Base-by-base conservation (phyloP, 2,797 vertebrate genomes). In the Acrossocheilus fasciatus region DNA sequence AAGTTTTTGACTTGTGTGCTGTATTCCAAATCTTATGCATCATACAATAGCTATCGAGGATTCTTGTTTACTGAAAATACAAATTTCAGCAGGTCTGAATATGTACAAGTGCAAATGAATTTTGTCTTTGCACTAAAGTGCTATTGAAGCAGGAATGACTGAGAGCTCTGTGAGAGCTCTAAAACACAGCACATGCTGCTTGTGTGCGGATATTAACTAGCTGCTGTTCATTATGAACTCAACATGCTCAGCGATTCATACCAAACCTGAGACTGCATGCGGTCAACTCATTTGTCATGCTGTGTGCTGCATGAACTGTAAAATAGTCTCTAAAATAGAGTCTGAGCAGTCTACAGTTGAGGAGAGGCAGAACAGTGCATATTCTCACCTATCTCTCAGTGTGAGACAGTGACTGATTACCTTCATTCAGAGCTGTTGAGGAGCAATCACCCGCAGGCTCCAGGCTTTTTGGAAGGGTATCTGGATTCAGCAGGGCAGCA, bases 401-500 rank as follows among this genome's bases (percentile, higher is more conserved):
- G 85, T 50, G 75, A 18, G 82, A 80, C 72, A 81, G 83, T 88
- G 85, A 91, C 88, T 87, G 83, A 91, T 89, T 87, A 83, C 75
- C 62, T 79, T 86, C 45, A 66, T 54, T 84, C 81, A 87, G 86
- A 59, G 36, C 84, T 72, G 84, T 79, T 34, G 69, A 88, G 82
- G 15, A 47, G 81, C 75, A 36, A 88, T 68, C 85, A 59, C 75
- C 69, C 12, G 73, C 52, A 52, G 94, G 93, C 95, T 92, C 90
- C 87, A 94, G 92, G 94, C 92, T 92, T 93, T 95, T 95, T 95
- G 95, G 74, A 57, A 64, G 43, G 62, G 47, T 80, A 59, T 66
- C 85, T 95, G 96, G 91, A 90, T 89, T 91, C 92, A 84, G 88
- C 90, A 92, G 90, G 89, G 77, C 93, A 94, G 89, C 95, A 94